Evolutionary conservation across 2,797 vertebrate species (phyloP).

Genomic region (Danio jaintianensis): DNA sequence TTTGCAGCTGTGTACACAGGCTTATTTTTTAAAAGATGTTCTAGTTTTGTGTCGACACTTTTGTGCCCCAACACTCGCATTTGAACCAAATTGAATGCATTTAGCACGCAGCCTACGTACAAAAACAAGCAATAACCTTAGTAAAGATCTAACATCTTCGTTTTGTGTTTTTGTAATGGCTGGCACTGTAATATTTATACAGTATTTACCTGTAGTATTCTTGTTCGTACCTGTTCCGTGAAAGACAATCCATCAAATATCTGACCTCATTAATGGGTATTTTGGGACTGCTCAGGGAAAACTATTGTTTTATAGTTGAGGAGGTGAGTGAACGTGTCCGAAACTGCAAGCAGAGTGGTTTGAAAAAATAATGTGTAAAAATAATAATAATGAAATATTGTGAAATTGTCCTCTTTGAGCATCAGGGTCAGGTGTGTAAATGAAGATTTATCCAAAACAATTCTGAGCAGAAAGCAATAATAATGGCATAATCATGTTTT

Average conservation of each 20-base stretch:
- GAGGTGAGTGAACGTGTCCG: conserved; percentile 21
- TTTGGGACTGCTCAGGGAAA: conserved; percentile 58
- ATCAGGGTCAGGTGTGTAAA: conserved; percentile 53
- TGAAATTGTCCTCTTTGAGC: conserved; percentile 30
- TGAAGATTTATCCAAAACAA: conserved; percentile 48
- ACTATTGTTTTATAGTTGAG: conserved; percentile 45
- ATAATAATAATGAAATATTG: conserved; percentile 24
- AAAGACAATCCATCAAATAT: conserved; percentile 60
- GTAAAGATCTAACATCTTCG: conserved; percentile 24
- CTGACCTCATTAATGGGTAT: conserved; percentile 58
- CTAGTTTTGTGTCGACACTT: conserved; percentile 26
- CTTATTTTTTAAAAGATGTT: conserved; percentile 20
- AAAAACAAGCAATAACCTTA: conserved; percentile 54
- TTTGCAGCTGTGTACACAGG: conserved; percentile 35
- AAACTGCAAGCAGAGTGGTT: conserved; percentile 15
- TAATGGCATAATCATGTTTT: conserved; percentile 44
- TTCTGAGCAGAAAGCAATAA: conserved; percentile 59
- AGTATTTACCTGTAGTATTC: conserved; percentile 46
- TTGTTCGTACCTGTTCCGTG: conserved; percentile 51
- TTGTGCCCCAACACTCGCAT: conserved; percentile 30
- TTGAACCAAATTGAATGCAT: conserved; percentile 44
- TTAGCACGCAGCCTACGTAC: conserved; percentile 36
- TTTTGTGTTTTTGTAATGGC: conserved; percentile 54
- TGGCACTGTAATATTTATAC: conserved; percentile 37
- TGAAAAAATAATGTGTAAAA: conserved; percentile 8